Conservation (phyloP, 2,888 invertebrate genomes). For the Eupithecia subumbrata region DNA sequence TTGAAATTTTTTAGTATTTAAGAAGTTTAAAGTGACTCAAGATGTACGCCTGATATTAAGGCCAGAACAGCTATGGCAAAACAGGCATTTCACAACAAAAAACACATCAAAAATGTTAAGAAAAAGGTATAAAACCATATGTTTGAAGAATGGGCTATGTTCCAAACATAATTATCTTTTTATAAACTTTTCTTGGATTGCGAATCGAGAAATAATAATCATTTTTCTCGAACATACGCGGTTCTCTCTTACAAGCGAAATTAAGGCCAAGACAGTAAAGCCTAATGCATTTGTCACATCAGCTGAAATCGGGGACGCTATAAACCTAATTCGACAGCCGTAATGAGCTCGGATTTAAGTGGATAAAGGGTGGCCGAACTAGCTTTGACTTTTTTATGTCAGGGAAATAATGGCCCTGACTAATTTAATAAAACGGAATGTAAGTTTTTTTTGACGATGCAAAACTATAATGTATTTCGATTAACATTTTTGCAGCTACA, state of each 20-base stretch:
- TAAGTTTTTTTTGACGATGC: background rate
- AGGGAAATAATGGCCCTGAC: background rate
- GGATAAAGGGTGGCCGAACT: slow-evolving; percentile 1
- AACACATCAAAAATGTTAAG: too few species aligned
- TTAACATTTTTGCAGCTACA: too few species aligned
- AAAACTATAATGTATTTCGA: background rate
- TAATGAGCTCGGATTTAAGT: slow-evolving; percentile 20
- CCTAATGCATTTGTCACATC: slow-evolving; percentile 42
- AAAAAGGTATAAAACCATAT: too few species aligned
- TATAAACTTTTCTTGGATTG: too few species aligned
- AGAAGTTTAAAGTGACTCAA: too few species aligned
- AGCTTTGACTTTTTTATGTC: background rate
- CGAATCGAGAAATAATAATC: background rate
- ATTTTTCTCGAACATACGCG: background rate
- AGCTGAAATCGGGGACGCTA: slow-evolving; percentile 38
- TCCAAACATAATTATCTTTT: too few species aligned
- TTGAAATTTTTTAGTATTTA: too few species aligned
- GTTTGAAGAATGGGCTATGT: too few species aligned
- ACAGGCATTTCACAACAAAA: too few species aligned
- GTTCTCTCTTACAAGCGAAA: slow-evolving; percentile 9
- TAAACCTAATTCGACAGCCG: slow-evolving; percentile 39
- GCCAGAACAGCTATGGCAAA: too few species aligned
- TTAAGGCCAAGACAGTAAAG: slow-evolving; percentile 40
- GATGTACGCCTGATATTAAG: too few species aligned
- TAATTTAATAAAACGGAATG: background rate